Evolutionary conservation across 2,888 invertebrate species (phyloP).

Genomic region (Abrostola triplasia): DNA sequence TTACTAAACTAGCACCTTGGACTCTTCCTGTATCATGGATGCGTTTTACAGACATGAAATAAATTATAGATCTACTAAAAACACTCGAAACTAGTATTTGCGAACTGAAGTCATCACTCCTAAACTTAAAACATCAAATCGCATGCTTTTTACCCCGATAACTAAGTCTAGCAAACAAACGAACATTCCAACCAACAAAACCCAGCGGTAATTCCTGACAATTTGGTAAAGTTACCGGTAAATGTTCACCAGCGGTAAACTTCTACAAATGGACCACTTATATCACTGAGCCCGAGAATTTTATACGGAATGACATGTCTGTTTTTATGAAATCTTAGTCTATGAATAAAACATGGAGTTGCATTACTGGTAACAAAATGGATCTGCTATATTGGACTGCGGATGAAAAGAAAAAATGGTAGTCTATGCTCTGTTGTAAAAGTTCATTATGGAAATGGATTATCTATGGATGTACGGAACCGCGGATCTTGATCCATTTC

Average conservation of each 20-base stretch:
- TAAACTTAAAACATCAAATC: slow-evolving; percentile 1
- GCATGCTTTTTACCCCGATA: slow-evolving; percentile 9
- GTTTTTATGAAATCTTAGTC: slow-evolving; percentile 51
- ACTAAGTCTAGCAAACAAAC: slow-evolving; percentile 20
- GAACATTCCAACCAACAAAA: slow-evolving; percentile 28
- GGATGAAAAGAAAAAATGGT: slow-evolving; percentile 35
- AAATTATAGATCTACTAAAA: no score
- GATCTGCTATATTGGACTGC: slow-evolving; percentile 28
- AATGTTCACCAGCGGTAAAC: slow-evolving; percentile 13
- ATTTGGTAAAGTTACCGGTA: slow-evolving; percentile 19
- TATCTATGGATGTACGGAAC: slow-evolving; percentile 8
- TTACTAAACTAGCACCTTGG: no score
- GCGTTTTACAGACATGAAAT: no score
- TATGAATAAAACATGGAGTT: slow-evolving; percentile 55
- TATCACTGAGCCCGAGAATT: slow-evolving; percentile 44
- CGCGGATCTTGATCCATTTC: background rate
- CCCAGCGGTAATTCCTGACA: slow-evolving; percentile 22
- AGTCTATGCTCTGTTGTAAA: background rate
- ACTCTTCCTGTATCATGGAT: no score
- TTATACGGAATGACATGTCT: slow-evolving; percentile 43
- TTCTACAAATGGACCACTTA: slow-evolving; percentile 62
- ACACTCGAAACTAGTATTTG: no score
- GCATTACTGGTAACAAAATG: slow-evolving; percentile 28
- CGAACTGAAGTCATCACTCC: background rate
- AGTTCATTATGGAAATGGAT: slow-evolving; percentile 19